phyloP scores from a whole-genome alignment of 2,113 vertebrate genomes.

The Nycticryphes semicollaris region DNA sequence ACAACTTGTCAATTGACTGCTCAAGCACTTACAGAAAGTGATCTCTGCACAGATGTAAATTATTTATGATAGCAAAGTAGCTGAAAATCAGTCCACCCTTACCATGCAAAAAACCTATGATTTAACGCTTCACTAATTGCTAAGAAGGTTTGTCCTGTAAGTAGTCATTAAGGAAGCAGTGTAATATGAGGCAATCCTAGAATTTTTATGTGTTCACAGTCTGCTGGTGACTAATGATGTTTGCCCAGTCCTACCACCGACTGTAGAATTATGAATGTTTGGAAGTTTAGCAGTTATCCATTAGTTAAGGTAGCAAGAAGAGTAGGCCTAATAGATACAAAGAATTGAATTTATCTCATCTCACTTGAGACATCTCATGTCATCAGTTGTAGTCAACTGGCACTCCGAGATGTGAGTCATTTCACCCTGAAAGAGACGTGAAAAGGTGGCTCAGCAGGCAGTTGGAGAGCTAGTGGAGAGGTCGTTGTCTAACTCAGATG shows the following conservation, averaged over 20 bases:
- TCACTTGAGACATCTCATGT: background rate
- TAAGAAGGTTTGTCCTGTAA: background rate
- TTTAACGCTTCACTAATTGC: constrained; percentile 39
- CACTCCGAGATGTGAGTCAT: background rate
- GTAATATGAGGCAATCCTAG: background rate
- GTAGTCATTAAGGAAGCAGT: constrained; percentile 12
- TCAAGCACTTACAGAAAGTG: constrained; percentile 45
- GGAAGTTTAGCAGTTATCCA: background rate
- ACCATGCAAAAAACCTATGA: constrained; percentile 11
- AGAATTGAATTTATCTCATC: background rate
- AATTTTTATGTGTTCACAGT: background rate
- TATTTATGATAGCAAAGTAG: constrained; percentile 58
- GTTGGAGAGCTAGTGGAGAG: background rate
- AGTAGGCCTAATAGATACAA: background rate
- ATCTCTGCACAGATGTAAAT: constrained; percentile 31
- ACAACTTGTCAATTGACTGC: constrained; percentile 36
- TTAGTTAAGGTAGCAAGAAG: background rate
- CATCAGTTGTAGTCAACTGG: background rate
- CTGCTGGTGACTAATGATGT: constrained; percentile 9
- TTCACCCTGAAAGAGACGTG: background rate
- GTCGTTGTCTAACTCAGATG: background rate
- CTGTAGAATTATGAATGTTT: background rate
- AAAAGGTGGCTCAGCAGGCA: background rate
- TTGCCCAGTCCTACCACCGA: background rate
- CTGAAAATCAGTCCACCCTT: constrained; percentile 43